Evolutionary conservation across 2,797 vertebrate genomes (phyloP).

Genomic region (Poecilia wingei): DNA sequence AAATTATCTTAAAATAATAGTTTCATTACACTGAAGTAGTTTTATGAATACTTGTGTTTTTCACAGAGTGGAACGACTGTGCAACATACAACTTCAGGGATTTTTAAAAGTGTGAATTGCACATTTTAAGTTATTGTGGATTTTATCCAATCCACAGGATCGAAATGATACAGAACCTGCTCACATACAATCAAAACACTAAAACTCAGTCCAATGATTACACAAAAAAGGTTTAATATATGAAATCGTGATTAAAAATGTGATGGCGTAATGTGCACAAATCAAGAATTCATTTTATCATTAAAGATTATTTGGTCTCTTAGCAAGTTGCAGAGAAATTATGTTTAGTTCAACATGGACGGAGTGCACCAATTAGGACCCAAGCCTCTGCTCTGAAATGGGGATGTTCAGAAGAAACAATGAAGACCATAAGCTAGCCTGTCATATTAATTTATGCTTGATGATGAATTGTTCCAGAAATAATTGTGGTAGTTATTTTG

Average conservation of each 20-base stretch:
- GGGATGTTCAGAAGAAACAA: background rate
- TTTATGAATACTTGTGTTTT: background rate
- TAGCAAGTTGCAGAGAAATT: background rate
- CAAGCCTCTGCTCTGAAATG: background rate
- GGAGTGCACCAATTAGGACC: background rate
- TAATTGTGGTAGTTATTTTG: too few relatives aligned
- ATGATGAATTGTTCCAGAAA: too few relatives aligned
- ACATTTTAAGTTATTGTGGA: background rate
- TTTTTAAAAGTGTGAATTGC: background rate
- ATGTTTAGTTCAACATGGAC: background rate
- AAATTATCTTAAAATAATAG: background rate
- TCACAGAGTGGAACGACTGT: background rate
- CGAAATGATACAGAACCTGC: background rate
- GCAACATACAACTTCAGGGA: background rate
- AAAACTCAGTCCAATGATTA: background rate
- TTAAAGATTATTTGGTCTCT: background rate
- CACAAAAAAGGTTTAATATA: background rate
- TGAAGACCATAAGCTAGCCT: background rate
- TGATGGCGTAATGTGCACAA: background rate
- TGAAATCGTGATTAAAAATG: background rate
- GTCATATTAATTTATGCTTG: too few relatives aligned
- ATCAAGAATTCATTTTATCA: background rate
- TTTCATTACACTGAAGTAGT: background rate
- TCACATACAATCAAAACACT: background rate
- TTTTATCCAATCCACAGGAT: background rate